A percentile compares a stretch with the other conserved stretches of the same genome.
Conservation (phyloP, 2,113 vertebrate genomes). For the Haliaeetus leucogaster region DNA sequence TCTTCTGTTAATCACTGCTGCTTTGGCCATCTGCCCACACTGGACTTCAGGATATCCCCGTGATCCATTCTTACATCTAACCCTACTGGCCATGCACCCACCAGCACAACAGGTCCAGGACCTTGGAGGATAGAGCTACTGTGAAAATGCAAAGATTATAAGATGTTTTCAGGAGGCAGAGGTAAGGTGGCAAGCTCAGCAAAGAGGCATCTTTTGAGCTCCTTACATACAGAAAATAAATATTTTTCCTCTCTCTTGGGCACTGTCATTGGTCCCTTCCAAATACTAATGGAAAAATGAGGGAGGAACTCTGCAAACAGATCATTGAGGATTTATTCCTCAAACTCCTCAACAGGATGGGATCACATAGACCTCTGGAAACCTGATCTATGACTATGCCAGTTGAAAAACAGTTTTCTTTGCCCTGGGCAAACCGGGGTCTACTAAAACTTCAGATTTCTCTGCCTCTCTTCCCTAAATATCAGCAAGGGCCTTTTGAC, state of each 20-base stretch:
- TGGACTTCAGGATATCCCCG: background rate
- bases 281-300: background rate
- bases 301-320: background rate
- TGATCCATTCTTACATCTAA: background rate
- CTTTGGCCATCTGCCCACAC: background rate
- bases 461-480: background rate
- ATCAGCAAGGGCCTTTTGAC: background rate
- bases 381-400: background rate
- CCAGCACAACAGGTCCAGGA: background rate
- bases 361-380: background rate
- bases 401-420: background rate
- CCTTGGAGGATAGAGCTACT: background rate
- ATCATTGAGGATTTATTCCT: background rate
- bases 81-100: background rate
- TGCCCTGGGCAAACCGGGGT: background rate
- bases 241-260: background rate
- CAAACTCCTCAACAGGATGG: background rate
- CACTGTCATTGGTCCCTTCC: background rate
- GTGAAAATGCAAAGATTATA: background rate
- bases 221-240: background rate
- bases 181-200: background rate
- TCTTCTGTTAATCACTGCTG: background rate
- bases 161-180: background rate
- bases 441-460: background rate
- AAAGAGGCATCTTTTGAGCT: background rate